Base-by-base conservation (phyloP, 1,140 invertebrate species). In the Pseudomyrmex cubaensis region DNA sequence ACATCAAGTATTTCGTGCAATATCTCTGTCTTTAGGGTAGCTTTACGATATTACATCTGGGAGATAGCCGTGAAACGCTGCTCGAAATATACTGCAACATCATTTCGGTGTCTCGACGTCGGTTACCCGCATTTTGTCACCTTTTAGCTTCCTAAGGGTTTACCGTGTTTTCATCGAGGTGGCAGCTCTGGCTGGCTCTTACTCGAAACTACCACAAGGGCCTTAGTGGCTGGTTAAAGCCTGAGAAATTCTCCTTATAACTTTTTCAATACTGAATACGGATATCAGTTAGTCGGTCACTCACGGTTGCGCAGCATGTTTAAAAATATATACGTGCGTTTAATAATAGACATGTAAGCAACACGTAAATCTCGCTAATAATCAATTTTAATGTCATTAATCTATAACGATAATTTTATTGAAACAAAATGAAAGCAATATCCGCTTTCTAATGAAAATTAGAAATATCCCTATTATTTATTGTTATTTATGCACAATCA, bases 261-360 rank as follows among this genome's bases (percentile, higher is more conserved):
- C 48, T 44, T 13, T 50, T 48, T 22, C 13, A 20, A 52, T 12
- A 52, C 15, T 22, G 9, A 44, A 7, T 54, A 20, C 44, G 17
- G 54, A 76, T 12, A 8, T 25, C 59, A 17, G 10, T 64, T 17
- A 54, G 44, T 52, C 15, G 13, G 15, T 35, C 35, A 35, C 35
- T 35, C 35, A 35, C 35, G 15, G 17, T 73, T 75, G 17, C 12
- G 50, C 4, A n/a, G 9, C 7, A 15, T 0, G 56, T 77, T 88
- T 76, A 87, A 70, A 85, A 87, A 84, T 75, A 52, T 48, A 75
- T 7, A 8, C 10, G 22, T n/a, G 4, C 64, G 73, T 69, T 67
- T 85, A 73, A 48, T 8, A 17, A 20, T 15, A 22, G 44, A 48
- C 20, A 46, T 57, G n/a, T 44, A 72, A 35, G 10, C 54, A 35